These are phyloP conservation scores for Leucozona laternaria DNA, from an alignment of 2,888 invertebrate species.

Conservation along the genomic window DNA sequence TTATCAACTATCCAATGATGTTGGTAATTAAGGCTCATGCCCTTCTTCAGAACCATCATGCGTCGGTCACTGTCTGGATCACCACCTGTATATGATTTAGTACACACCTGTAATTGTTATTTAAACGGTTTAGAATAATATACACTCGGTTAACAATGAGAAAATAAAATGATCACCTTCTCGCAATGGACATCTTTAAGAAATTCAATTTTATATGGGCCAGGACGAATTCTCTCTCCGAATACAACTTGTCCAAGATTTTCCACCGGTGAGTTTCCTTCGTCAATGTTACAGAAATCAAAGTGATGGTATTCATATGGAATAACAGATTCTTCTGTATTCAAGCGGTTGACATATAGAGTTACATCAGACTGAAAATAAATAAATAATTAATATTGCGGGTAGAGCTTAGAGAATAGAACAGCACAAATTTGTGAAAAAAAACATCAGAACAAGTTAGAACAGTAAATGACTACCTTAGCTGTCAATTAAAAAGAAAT, in stretches of 20 bases:
- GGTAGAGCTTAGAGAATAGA: too few species aligned
- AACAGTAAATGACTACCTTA: too few species aligned
- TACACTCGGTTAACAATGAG: not conserved
- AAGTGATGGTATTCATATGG: slow-evolving; percentile 99
- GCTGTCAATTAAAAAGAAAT: too few species aligned
- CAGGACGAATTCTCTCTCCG: slow-evolving; percentile 98
- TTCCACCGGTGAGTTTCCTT: slow-evolving; percentile 95
- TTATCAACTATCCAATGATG: slow-evolving; percentile 99
- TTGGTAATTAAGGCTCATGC: slow-evolving; percentile 97
- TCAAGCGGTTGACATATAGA: slow-evolving; percentile 97
- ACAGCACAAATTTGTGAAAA: not conserved
- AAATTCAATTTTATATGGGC: slow-evolving; percentile 95
- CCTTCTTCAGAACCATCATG: slow-evolving; percentile 93
- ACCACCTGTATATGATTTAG: slow-evolving; percentile 89
- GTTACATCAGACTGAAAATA: slow-evolving; percentile 92
- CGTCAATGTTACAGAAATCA: slow-evolving; percentile 94
- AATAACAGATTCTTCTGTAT: slow-evolving; percentile 98
- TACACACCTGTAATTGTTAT: slow-evolving; percentile 84
- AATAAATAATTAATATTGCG: too few species aligned
- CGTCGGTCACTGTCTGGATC: slow-evolving; percentile 87
- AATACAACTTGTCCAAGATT: slow-evolving; percentile 99
- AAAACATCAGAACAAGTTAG: too few species aligned
- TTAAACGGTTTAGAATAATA: not conserved
- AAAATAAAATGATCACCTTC: slow-evolving; percentile 78
- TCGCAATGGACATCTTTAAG: slow-evolving; percentile 88